These are phyloP conservation scores for Origma solitaria DNA, from an alignment of 2,113 vertebrate species.

Conservation along the genomic window DNA sequence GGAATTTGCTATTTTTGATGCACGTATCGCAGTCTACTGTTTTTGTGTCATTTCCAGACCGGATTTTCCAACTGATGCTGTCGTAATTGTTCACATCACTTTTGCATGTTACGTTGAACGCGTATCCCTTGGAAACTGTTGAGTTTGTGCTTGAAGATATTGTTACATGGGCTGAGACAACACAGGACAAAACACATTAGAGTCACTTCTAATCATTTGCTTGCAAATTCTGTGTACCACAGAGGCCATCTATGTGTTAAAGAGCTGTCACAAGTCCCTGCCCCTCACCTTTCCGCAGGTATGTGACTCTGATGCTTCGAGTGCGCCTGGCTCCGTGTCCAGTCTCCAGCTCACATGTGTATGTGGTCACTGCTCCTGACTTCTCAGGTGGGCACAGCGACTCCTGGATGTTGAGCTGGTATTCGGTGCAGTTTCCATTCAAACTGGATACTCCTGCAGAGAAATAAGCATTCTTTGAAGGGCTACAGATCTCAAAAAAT, in stretches of 20 bases:
- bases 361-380: conserved; percentile 4
- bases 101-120: conserved; percentile 55
- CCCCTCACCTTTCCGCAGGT: conserved; percentile 61
- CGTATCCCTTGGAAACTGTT: conserved; percentile 44
- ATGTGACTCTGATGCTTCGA: conserved; percentile 49
- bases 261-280: not conserved
- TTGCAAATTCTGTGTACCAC: not conserved
- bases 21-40: not conserved
- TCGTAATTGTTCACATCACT: conserved; percentile 65
- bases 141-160: conserved; percentile 40
- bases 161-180: conserved; percentile 55
- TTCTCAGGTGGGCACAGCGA: conserved; percentile 35
- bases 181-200: not conserved
- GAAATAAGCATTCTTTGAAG: not conserved
- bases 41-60: not conserved
- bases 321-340: conserved; percentile 33
- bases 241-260: not conserved
- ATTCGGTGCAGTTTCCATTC: conserved; percentile 34
- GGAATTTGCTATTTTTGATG: not conserved
- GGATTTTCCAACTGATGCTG: conserved; percentile 67
- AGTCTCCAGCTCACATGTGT: conserved; percentile 62
- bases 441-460: conserved; percentile 27
- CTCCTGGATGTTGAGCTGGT: not conserved
- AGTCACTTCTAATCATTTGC: not conserved
- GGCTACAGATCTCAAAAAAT: not conserved